Conservation (phyloP, 2,888 invertebrate genomes). For the Tenthredo livida region DNA sequence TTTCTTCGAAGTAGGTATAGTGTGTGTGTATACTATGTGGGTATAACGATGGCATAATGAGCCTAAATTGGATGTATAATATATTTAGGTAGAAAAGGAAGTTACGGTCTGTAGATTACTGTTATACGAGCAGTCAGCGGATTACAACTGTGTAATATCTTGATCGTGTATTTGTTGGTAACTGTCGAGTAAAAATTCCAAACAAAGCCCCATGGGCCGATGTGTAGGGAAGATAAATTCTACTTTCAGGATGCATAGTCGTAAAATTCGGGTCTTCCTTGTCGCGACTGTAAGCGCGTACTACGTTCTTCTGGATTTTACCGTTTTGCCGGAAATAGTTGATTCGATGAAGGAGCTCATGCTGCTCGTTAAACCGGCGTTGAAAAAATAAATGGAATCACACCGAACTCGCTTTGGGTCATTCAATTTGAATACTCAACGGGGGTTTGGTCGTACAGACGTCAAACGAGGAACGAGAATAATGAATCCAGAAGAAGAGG, state of each 20-base stretch:
- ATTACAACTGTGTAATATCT: slow-evolving; percentile 30
- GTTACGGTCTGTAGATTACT: slow-evolving; percentile 14
- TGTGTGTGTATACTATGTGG: neutral
- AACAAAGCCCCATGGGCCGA: slow-evolving; percentile 30
- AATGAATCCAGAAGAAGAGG: slow-evolving; percentile 34
- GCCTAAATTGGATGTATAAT: slow-evolving; percentile 24
- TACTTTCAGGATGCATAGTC: slow-evolving; percentile 30
- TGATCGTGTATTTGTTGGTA: slow-evolving; percentile 29
- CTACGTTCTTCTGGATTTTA: slow-evolving; percentile 56
- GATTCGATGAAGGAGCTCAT: slow-evolving; percentile 58
- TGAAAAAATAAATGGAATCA: slow-evolving; percentile 55
- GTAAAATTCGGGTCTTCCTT: slow-evolving; percentile 34
- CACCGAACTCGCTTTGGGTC: slow-evolving; percentile 38
- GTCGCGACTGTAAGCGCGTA: neutral
- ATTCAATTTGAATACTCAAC: slow-evolving; percentile 50
- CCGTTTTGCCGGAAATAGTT: slow-evolving; percentile 59
- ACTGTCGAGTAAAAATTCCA: slow-evolving; percentile 17
- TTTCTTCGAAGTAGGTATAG: neutral
- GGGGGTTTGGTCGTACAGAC: slow-evolving; percentile 11
- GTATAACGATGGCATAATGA: slow-evolving; percentile 4
- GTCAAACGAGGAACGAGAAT: slow-evolving; percentile 1
- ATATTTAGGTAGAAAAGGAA: slow-evolving; percentile 12
- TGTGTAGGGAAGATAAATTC: slow-evolving; percentile 24
- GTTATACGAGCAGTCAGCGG: slow-evolving; percentile 14
- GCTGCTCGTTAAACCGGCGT: slow-evolving; percentile 58